Evolutionary conservation across 2,797 vertebrate genomes (phyloP).

Genomic region (Sebastolobus alascanus): DNA sequence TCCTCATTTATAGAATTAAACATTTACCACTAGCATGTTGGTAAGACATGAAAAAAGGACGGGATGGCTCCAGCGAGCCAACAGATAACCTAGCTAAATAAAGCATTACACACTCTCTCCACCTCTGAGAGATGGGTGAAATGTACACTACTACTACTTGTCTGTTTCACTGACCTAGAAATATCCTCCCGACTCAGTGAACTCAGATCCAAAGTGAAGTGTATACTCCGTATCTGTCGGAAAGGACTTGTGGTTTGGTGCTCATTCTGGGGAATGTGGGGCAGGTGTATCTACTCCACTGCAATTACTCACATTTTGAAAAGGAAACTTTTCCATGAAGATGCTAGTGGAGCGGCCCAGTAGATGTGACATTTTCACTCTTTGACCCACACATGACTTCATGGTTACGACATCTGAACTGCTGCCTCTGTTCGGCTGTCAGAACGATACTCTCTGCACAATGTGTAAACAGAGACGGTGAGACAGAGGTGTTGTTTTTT

Average conservation of each 20-base stretch:
- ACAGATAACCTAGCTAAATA: slow-evolving; percentile 46
- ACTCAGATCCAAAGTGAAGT: slow-evolving; percentile 60
- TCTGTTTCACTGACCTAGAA: slow-evolving; percentile 75
- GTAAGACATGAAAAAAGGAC: slow-evolving; percentile 51
- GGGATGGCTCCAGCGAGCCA: slow-evolving; percentile 35
- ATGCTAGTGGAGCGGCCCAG: neutral
- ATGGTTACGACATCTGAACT: slow-evolving; percentile 2
- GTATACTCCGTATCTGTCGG: slow-evolving; percentile 58
- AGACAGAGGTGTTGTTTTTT: neutral
- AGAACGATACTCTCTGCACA: neutral
- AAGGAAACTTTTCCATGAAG: neutral
- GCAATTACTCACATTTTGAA: slow-evolving; percentile 14
- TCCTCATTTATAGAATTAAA: slow-evolving; percentile 59
- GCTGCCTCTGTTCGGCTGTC: neutral
- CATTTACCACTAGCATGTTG: slow-evolving; percentile 53
- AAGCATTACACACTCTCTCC: slow-evolving; percentile 26
- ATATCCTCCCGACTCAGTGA: slow-evolving; percentile 58
- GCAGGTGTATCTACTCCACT: slow-evolving; percentile 22
- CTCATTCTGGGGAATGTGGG: slow-evolving; percentile 46
- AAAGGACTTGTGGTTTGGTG: slow-evolving; percentile 37
- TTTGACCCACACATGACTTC: neutral
- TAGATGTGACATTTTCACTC: neutral
- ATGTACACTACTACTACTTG: slow-evolving; percentile 36
- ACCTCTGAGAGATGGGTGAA: slow-evolving; percentile 5
- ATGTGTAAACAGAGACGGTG: neutral